Conservation (phyloP, 2,113 vertebrate genomes). For the Pelusios castaneus region DNA sequence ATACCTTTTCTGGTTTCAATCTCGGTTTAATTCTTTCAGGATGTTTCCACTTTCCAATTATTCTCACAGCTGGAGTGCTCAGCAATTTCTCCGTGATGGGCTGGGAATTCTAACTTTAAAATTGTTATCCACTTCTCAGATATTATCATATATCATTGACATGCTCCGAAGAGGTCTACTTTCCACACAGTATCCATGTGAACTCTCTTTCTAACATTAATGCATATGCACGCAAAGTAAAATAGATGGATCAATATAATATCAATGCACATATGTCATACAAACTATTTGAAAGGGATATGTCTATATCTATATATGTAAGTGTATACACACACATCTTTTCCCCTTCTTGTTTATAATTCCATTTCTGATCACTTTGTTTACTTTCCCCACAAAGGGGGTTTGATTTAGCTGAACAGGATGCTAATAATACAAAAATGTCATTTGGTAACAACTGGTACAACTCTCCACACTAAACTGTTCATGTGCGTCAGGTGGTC, state of each 20-base stretch:
- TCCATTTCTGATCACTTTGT: not conserved
- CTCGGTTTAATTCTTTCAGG: not conserved
- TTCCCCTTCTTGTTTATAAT: not conserved
- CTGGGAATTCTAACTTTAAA: not conserved
- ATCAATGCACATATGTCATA: not conserved
- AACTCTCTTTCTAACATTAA: not conserved
- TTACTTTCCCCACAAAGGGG: not conserved
- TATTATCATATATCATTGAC: not conserved
- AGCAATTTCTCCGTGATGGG: not conserved
- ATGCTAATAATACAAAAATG: not conserved
- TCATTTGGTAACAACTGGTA: not conserved
- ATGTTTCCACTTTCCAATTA: constrained; percentile 40
- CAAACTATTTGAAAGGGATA: no score
- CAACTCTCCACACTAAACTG: not conserved
- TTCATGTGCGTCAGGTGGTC: not conserved
- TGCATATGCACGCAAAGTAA: not conserved
- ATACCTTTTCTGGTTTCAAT: not conserved
- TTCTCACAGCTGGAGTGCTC: constrained; percentile 6
- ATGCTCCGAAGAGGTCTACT: not conserved
- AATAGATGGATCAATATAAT: not conserved
- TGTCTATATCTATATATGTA: not conserved
- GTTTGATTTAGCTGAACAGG: not conserved
- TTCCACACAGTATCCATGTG: not conserved
- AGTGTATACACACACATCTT: not conserved
- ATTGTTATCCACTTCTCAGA: not conserved